Evolutionary conservation across 2,113 vertebrate species (phyloP).

Genomic region (Choloepus hoffmanni): DNA sequence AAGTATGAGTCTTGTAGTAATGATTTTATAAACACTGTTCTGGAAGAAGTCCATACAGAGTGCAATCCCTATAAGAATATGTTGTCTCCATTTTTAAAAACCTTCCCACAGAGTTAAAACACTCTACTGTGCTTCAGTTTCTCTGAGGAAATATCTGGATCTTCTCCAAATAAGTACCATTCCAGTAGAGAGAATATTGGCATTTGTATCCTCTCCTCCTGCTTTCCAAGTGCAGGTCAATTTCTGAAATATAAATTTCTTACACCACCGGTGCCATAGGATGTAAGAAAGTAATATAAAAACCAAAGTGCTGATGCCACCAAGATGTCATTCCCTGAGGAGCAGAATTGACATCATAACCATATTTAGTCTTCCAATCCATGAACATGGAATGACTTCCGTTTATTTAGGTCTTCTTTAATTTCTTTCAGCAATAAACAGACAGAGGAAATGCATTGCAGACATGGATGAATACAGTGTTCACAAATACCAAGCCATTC

Average conservation of each 20-base stretch:
- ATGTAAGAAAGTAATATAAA: slow-evolving; percentile 88
- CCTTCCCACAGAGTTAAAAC: slow-evolving; percentile 95
- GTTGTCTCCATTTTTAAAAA: slow-evolving; percentile 98
- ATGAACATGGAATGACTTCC: too few relatives aligned
- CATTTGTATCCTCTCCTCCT: slow-evolving; percentile 90
- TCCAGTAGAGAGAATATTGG: slow-evolving; percentile 92
- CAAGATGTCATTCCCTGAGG: slow-evolving; percentile 55
- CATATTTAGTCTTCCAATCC: too few relatives aligned
- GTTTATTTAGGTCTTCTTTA: too few relatives aligned
- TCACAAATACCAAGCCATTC: background rate
- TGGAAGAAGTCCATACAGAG: slow-evolving; percentile 99
- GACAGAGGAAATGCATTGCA: background rate
- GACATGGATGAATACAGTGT: background rate
- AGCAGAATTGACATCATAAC: too few relatives aligned
- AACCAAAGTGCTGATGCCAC: slow-evolving; percentile 91
- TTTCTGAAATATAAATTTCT: slow-evolving; percentile 92
- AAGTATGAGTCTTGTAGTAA: slow-evolving; percentile 90
- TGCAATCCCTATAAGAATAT: slow-evolving; percentile 99
- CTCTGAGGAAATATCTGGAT: slow-evolving; percentile 92
- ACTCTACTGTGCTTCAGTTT: slow-evolving; percentile 92
- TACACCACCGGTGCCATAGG: slow-evolving; percentile 94
- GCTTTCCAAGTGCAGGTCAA: slow-evolving; percentile 89
- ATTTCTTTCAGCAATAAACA: too few relatives aligned
- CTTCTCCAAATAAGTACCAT: slow-evolving; percentile 94
- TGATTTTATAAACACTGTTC: slow-evolving; percentile 97